Percentiles rank a stretch among this genome's conserved stretches.
Conservation (phyloP, 1,140 invertebrate species). For the Procambarus virginalis region DNA sequence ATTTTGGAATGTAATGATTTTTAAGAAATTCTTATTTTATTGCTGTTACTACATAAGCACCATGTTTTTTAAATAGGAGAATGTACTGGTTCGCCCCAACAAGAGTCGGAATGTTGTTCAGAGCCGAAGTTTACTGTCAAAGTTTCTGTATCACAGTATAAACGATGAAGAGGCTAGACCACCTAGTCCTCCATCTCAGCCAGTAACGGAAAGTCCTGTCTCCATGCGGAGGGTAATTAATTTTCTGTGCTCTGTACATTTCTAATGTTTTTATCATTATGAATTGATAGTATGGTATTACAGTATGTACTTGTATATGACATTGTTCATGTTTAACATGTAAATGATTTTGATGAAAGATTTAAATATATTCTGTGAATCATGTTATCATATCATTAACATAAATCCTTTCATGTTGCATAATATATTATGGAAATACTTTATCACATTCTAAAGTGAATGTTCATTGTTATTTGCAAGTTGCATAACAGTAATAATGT, state of each 20-base stretch:
- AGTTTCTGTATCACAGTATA: conserved; percentile 87
- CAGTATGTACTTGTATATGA: too few species aligned
- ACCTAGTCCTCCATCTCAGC: conserved; percentile 16
- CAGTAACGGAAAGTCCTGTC: conserved; percentile 37
- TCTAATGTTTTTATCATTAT: too few species aligned
- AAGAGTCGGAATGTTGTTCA: conserved; percentile 74
- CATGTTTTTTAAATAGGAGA: conserved; percentile 44
- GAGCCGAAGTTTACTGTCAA: conserved; percentile 85
- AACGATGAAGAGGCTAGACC: conserved; percentile 40
- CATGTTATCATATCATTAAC: too few species aligned
- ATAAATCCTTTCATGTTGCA: too few species aligned
- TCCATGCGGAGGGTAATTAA: conserved; percentile 46
- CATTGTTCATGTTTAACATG: too few species aligned
- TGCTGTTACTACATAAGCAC: too few species aligned
- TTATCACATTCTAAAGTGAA: neutral
- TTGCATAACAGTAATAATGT: neutral
- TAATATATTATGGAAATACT: neutral
- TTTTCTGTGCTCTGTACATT: too few species aligned
- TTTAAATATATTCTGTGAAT: too few species aligned
- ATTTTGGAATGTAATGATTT: too few species aligned
- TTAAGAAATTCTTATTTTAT: too few species aligned
- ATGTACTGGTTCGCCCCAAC: conserved; percentile 58
- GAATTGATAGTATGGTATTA: too few species aligned
- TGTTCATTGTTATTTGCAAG: neutral
- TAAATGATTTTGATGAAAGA: too few species aligned